These are phyloP conservation scores for Ormyrus labotus DNA, from an alignment of 2,888 invertebrate species.

Conservation along the genomic window DNA sequence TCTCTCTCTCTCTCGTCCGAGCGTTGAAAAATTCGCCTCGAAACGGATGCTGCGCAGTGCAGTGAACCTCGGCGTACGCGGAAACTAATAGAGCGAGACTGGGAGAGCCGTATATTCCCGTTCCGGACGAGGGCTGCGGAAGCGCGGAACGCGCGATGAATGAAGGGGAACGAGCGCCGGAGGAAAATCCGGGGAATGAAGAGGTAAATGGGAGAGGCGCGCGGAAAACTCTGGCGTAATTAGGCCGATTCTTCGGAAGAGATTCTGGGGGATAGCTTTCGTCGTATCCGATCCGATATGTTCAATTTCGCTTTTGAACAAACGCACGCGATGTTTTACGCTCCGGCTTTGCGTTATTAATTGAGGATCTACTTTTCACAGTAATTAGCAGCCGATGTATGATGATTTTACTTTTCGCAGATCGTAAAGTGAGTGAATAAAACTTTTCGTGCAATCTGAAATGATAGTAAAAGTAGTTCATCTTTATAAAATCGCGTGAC, in stretches of 20 bases:
- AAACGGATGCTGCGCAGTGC: background rate
- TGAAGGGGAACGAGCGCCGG: constrained; percentile 20
- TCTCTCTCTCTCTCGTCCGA: background rate
- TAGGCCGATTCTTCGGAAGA: constrained; percentile 12
- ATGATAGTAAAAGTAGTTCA: too few species aligned
- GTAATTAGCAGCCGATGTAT: too few species aligned
- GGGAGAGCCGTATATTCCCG: constrained; percentile 7
- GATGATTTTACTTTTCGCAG: too few species aligned
- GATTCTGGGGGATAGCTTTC: background rate
- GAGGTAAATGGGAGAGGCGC: constrained; percentile 42
- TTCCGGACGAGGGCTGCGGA: background rate
- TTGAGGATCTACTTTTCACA: too few species aligned
- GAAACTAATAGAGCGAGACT: constrained; percentile 35
- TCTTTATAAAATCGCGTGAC: too few species aligned
- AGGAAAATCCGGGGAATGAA: constrained; percentile 41
- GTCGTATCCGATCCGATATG: background rate
- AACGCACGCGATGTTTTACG: too few species aligned
- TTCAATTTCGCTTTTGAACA: too few species aligned
- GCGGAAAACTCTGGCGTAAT: constrained; percentile 25
- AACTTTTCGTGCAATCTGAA: too few species aligned
- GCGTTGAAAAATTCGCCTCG: background rate
- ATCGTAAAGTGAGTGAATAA: too few species aligned
- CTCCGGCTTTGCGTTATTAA: too few species aligned
- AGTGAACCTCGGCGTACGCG: background rate
- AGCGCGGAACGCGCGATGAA: constrained; percentile 37